Base-by-base conservation (phyloP, 1,140 invertebrate species). In the Drosophila baimaii region DNA sequence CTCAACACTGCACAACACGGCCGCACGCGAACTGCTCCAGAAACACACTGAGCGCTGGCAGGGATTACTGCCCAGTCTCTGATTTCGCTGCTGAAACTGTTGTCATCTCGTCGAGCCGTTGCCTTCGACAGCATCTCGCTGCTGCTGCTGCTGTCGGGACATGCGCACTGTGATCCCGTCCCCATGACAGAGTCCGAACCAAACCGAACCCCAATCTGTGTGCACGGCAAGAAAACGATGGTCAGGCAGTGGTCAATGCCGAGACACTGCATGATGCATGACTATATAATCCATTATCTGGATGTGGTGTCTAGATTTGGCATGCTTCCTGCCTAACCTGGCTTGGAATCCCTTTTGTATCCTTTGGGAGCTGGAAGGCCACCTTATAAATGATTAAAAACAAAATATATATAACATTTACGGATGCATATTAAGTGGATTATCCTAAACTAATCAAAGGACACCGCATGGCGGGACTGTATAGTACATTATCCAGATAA, bases 21-120 rank as follows among this genome's bases (percentile, higher is more conserved):
- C 83, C 84, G 62, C 64, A 73, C 84, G 76, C 84, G 65, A 88
- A 74, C 83, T 86, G 79, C 79, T 70, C 46, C 56, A 73, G 69
- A 68, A 72, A 66, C 70, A 62, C 52, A 86, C 79, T 86, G 71
- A 86, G 81, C 57, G 56, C 35, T 51, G 49, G 74, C 33, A 65
- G 62, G 46, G 44, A 62, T 72, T 58, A 59, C 44, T 52, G 57
- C 56, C 57, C 57, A 49, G 54, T 29, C 19, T 29, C 70, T 54
- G 54, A 63, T 58, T 63, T 37, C 37, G 35, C 44, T 65, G 37
- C 63, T 73, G 43, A 51, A 56, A 46, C 56, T 74, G 70, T 64
- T 78, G 76, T 79, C 58, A 78, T 81, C 66, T 78, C 56, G 56
- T 23, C 33, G 51, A 35, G 49, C 49, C 27, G 9, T 19, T 19